Evolutionary conservation across 1,140 invertebrate genomes (phyloP).

Genomic region (Drosophila mojavensis): DNA sequence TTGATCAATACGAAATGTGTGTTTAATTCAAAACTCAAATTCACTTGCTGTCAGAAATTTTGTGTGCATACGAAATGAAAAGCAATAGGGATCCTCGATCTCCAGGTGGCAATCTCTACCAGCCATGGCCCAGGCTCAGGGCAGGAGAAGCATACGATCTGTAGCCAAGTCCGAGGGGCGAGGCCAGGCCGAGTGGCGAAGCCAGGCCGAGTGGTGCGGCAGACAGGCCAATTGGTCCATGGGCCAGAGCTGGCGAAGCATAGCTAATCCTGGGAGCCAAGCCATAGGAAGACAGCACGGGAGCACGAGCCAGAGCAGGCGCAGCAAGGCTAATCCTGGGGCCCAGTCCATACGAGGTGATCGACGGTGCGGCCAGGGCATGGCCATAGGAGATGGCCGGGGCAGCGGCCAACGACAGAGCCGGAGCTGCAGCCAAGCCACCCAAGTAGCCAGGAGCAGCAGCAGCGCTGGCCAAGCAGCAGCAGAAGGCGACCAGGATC

Average conservation of each 20-base stretch:
- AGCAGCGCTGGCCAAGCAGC: conserved; percentile 68
- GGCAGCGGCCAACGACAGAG: conserved; percentile 42
- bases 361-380: conserved; percentile 38
- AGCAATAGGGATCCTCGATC: neutral
- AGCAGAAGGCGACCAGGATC: conserved; percentile 63
- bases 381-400: conserved; percentile 57
- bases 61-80: conserved; percentile 24
- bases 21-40: conserved; percentile 33
- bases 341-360: conserved; percentile 51
- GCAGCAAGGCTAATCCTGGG: conserved; percentile 55
- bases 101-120: conserved; percentile 47
- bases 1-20: conserved; percentile 43
- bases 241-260: conserved; percentile 55
- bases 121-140: conserved; percentile 65
- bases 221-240: conserved; percentile 20
- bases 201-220: conserved; percentile 36
- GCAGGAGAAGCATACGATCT: conserved; percentile 47
- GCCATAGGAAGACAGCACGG: conserved; percentile 22
- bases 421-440: conserved; percentile 37
- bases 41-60: conserved; percentile 27
- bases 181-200: conserved; percentile 37
- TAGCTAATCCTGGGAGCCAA: conserved; percentile 45
- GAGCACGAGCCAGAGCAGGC: conserved; percentile 48
- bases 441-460: conserved; percentile 77
- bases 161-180: conserved; percentile 53